Conservation (phyloP, 2,797 vertebrate species). For the Otolemur crassicaudatus region DNA sequence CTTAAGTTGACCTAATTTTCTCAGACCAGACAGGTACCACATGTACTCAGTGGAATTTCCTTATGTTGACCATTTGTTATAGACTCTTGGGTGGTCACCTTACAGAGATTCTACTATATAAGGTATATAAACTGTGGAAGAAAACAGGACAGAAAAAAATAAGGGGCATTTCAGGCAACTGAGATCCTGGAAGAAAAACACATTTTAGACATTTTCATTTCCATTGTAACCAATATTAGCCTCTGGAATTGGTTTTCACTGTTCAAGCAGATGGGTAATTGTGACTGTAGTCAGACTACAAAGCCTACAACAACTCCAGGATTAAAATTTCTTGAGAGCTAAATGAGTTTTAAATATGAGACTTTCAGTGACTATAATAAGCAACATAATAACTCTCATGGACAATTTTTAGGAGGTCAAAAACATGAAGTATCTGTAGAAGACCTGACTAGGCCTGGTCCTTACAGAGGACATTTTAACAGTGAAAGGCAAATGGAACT, state of each 20-base stretch:
- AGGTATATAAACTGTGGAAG: neutral
- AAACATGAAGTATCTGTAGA: neutral
- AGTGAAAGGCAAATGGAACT: neutral
- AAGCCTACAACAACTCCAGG: neutral
- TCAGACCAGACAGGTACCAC: too few relatives aligned
- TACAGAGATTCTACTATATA: neutral
- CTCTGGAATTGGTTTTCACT: neutral
- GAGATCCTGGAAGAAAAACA: conserved; percentile 44
- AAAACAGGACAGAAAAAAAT: neutral
- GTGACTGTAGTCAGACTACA: conserved; percentile 31
- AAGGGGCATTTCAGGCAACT: neutral
- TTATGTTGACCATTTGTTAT: too few relatives aligned
- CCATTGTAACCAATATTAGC: neutral
- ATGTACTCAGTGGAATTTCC: too few relatives aligned
- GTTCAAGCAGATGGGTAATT: neutral
- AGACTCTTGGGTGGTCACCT: too few relatives aligned
- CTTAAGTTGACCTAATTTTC: too few relatives aligned
- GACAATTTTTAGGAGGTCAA: neutral
- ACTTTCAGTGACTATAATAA: neutral
- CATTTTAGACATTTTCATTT: conserved; percentile 22
- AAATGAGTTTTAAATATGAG: conserved; percentile 14
- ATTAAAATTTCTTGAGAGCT: neutral
- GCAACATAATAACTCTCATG: neutral
- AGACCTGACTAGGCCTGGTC: neutral
- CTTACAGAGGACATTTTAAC: neutral